Evolutionary conservation across 2,113 vertebrate genomes (phyloP), one percentile per base, ranked within the genome.

Genomic region (Ranitomeya variabilis): DNA sequence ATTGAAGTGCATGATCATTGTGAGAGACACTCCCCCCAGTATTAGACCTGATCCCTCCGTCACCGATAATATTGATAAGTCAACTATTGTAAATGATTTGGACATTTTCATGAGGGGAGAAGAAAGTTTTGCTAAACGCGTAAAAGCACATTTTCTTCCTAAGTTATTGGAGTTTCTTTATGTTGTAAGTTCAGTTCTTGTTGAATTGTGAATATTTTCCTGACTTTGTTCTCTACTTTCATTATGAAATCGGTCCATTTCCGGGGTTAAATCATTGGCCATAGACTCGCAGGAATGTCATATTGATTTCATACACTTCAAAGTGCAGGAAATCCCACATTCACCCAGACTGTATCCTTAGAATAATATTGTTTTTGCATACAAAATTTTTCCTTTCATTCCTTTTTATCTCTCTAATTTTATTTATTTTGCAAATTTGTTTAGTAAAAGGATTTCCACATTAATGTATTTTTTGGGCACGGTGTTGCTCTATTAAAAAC

Each of bases 211-310:
- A n/a, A 71, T 31, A 6, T 19, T 74, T 57, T 37, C 3, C 2
- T 0, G 19, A 51, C 18, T 54, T 31, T 59, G 1, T 59, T 31
- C n/a, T 31, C 10, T 26, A n/a, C n/a, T 8, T 60, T 60, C 51
- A 2, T 59, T 80, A n/a, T 55, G 18, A 80, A 21, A 64, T 64
- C 26, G 37, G 5, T 37, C 62, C 18, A 21, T 62, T 82, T 62
- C 14, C 80, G 45, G 37, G 80, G n/a, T 31, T 51, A 76, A 51
- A 78, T 54, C 19, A 69, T 21, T 21, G 66, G n/a, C 66, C 4
- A n/a, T 69, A 69, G 51, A 78, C 18, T 23, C 54, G n/a, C 14
- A 55, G 76, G 76, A 78, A 78, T 78, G 76, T 78, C n/a, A 57
- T 57, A 57, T 11, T 57, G 12, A 57, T 57, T 57, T 57, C 55